These are phyloP conservation scores for Octomys mimax DNA, from an alignment of 2,797 vertebrate genomes.

Conservation along the genomic window DNA sequence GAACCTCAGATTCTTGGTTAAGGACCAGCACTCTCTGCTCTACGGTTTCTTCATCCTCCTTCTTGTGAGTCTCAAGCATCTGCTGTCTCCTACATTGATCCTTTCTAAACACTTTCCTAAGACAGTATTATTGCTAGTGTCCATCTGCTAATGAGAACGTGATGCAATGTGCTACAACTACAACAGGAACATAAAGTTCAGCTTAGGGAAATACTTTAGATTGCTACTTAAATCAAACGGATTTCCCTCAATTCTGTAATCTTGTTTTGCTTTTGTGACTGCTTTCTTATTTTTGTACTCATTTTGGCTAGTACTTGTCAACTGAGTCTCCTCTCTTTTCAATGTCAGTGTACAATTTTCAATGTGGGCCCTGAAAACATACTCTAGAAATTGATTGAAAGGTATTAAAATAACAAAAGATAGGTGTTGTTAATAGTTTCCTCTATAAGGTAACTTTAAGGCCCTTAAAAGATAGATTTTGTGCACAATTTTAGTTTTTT, in stretches of 20 bases:
- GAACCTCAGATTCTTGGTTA: neutral
- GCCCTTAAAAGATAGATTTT: neutral
- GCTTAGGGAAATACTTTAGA: neutral
- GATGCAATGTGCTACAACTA: neutral
- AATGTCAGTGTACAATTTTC: neutral
- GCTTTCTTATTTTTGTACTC: neutral
- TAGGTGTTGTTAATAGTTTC: neutral
- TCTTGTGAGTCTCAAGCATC: neutral
- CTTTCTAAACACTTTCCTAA: neutral
- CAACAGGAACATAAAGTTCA: neutral
- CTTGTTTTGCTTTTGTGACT: neutral
- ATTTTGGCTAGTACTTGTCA: neutral
- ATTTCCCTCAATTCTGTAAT: neutral
- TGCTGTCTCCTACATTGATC: neutral
- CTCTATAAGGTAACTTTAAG: neutral
- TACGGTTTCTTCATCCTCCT: neutral
- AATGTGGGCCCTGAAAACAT: neutral
- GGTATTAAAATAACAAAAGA: constrained; percentile 35
- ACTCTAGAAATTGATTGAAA: neutral
- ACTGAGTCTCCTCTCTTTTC: neutral
- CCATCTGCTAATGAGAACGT: neutral
- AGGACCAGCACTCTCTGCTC: neutral
- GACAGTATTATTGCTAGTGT: neutral
- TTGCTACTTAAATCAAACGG: neutral
- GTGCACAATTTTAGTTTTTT: neutral